Evolutionary conservation across 2,797 vertebrate genomes (phyloP), one percentile per base, ranked within the genome.

Genomic region (Nyctibius grandis): DNA sequence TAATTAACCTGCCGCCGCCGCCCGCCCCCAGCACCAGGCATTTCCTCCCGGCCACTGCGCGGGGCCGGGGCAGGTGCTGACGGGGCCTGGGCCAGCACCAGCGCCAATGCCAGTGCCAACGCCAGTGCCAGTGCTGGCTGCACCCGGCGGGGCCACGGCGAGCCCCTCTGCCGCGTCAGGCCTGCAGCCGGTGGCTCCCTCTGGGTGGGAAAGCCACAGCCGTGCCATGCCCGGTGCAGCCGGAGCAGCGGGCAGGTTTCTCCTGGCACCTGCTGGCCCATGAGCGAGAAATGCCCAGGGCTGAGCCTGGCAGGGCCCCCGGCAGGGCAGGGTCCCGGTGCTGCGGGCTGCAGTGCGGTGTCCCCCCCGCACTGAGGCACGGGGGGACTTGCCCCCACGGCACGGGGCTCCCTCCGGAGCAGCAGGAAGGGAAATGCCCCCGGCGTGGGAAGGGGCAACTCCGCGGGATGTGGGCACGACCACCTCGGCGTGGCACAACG

Each of bases 1-100:
- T 89, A 92, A 95, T 95, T 91, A 96, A 95, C 91, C 89, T 93
- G 93, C 84, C 53, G 79, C 93, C 31, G 73, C 80, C 93, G 79
- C 91, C 93, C 80, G 78, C 77, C 91, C 88, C 94, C 92, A 21
- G 82, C 82, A 67, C 90, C 50, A 33, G 70, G 73, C 91, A 74
- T 94, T 88, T 95, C 92, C 94, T 88, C 74, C 90, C 40, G 34
- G 1, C 50, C 23, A 44, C 70, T 12, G 28, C 48, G 50, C 48
- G 6, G 54, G 54, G 75, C 60, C 13, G 9, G 40, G 61, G 47
- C 60, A 68, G 68, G 56, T 10, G 8, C 33, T 9, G 6, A 13
- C 6, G 5, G 28, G 19, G 45, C 40, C 36, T 19, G 38, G 20
- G 65, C 26, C 17, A 23, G 11, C 6, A 21, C 47, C 69, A 44